Base-by-base conservation (phyloP, 2,797 vertebrate genomes). In the Xenopus petersii region DNA sequence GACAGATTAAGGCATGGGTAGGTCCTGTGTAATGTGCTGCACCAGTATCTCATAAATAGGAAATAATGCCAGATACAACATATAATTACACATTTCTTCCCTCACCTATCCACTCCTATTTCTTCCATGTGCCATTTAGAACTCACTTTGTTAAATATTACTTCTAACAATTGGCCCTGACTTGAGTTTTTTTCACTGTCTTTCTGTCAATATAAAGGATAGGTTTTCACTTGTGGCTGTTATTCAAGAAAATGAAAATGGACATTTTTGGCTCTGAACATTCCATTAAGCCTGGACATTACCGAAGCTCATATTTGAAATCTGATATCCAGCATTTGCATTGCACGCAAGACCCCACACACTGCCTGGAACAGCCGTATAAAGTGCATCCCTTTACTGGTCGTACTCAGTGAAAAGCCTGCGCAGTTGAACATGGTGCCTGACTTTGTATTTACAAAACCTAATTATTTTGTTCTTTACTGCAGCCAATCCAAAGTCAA, bases 341-440 rank as follows among this genome's bases (percentile, higher is more conserved):
- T 79, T 77, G 86, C 87, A 89, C 55, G 68, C 85, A 87, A 82
- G 87, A 89, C 89, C 91, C 88, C 93, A 87, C 91, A 89, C 80
- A 30, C 42, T 63, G 83, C 66, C 68, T 81, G 79, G 66, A 73
- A 67, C 36, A n/a, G 79, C 79, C 67, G 26, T 0, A 1, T 77
- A 73, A 82, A 73, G 79, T 79, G 83, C 75, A 63, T 0, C 0
- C 33, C 54, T n/a, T n/a, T 12, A 17, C 62, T 8, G 33, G n/a
- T 54, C 68, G 0, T 0, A 0, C 54, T 51, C 5, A 2, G 10
- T 60, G 21, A 9, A 60, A 24, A 60, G 21, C 30, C 2, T 63
- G 33, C 60, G 69, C 7, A 75, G 49, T 64, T 63, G 61, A 55
- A 70, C 47, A 70, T n/a, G 5, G 24, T 21, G 67, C 12, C 21